Base-by-base conservation (phyloP, 2,888 invertebrate species). In the Poecilus cupreus region DNA sequence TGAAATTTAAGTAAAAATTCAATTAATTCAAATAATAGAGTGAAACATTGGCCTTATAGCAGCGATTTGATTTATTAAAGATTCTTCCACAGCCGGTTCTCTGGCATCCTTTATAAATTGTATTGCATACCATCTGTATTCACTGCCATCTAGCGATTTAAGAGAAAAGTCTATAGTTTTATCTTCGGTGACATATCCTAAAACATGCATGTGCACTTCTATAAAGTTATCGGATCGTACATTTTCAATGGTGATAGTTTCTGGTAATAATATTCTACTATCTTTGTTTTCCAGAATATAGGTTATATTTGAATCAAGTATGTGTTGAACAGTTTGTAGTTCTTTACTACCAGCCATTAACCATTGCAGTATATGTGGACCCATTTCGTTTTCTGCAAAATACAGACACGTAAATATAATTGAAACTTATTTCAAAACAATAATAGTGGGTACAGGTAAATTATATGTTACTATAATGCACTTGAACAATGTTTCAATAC, bases 341-440 rank as follows among this genome's bases (percentile, higher is more conserved):
- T 72, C 72, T 16, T 32, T 5, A 3, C 24, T n/a, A 4, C 18
- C 75, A 0, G 18, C 3, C 11, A 75, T n/a, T n/a, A 75, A 8
- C 75, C 75, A 75, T 5, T 24, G 43, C 4, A 75, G 49, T 13
- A 75, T 3, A 8, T 51, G 20, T 16, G 75, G 51, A 24, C 75
- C 75, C 75, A 75, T 75, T 13, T 51, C 75, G 2, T 20, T 16
- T n/a, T 74, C 74, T 74, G 24, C 5, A 39, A 20, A 49, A 13
- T 49, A 49, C 3, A 43, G 3, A 4, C 1, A 8, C n/a, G n/a
- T 43, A 43, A 43, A n/a, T 54, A 54, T 20, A 18, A 54, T 18
- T 13, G 3, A 51, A 18, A 10, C 8, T 10, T 51, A 51, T 16
- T 13, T 16, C n/a, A 51, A 51, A 16, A n/a, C n/a, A n/a, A n/a